Percentiles rank a stretch among this genome's conserved stretches.
phyloP scores from a whole-genome alignment of 2,797 vertebrate species.

The Limosa lapponica region DNA sequence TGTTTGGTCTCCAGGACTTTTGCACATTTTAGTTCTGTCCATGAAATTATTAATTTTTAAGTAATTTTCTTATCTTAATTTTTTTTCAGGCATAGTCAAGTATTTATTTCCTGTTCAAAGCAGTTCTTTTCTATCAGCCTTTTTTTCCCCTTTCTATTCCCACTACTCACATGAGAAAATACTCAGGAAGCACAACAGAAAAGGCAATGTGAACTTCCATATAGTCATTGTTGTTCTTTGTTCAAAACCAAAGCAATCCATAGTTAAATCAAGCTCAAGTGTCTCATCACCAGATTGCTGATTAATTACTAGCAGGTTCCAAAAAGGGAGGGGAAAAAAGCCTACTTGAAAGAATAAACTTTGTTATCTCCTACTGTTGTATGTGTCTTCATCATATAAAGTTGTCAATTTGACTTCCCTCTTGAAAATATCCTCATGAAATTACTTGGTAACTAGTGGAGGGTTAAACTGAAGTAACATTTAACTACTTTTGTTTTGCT shows the following conservation, averaged over 20 bases:
- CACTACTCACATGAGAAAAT: background rate
- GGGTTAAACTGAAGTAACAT: slow-evolving; percentile 22
- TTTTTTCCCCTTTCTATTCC: background rate
- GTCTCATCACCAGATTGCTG: slow-evolving; percentile 26
- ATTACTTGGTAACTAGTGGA: background rate
- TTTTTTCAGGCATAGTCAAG: background rate
- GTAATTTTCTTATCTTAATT: background rate
- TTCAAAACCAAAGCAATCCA: slow-evolving; percentile 47
- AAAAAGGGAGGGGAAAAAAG: background rate
- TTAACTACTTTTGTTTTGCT: background rate
- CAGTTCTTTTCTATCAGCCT: background rate
- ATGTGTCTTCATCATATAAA: background rate
- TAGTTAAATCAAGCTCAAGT: slow-evolving; percentile 64
- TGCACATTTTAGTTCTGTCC: background rate
- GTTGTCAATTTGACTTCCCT: slow-evolving; percentile 4
- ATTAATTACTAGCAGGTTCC: slow-evolving; percentile 48
- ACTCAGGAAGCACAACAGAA: background rate
- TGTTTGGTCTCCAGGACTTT: background rate
- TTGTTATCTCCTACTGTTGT: background rate
- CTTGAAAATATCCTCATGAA: slow-evolving; percentile 28
- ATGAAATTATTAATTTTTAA: background rate
- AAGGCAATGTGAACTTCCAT: background rate
- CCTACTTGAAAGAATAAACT: slow-evolving; percentile 30
- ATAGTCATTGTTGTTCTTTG: slow-evolving; percentile 4
- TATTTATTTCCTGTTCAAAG: background rate